Evolutionary conservation across 2,888 invertebrate species (phyloP), one percentile per base, ranked within the genome.

Genomic region (Stenotaenia linearis): DNA sequence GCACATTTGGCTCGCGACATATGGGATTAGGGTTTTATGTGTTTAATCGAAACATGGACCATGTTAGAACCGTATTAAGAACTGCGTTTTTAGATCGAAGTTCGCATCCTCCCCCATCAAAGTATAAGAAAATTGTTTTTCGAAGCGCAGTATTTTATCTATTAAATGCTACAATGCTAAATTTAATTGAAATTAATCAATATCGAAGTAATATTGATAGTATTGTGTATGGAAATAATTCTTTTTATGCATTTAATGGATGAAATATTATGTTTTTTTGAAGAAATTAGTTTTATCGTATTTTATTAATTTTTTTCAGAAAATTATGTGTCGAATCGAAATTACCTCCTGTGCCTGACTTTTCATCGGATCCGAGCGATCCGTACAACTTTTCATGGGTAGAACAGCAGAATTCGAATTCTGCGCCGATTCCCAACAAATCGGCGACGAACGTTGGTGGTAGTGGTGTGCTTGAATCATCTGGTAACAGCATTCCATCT

Each of bases 281-380:
- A n/a, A n/a, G n/a, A n/a, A n/a, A n/a, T 23, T 74, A 10, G 15
- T 18, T 74, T 74, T 18, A 28, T 74, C 4, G 3, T 15, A 30
- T 74, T 74, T 74, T 32, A 9, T n/a, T 45, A 45, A 12, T 45
- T 18, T 45, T 15, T 7, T 77, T n/a, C 61, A 81, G 81, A 75
- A 81, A 81, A 78, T 74, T 81, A 56, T 81, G 81, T 32, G 81
- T 81, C 28, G 81, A 81, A 78, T 81, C 81, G 35, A 80, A 75
- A 74, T 61, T 81, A 79, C 81, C 81, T 77, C 81, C 81, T 69
- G 80, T 81, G 81, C 81, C 81, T 80, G 81, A 81, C 37, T 79
- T 79, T 40, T 69, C 80, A 12, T 80, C 81, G 50, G 81, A 81
- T 79, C 81, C 81, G 23, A 81, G 80, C 79, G 81, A 81, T 69